Evolutionary conservation across 2,113 vertebrate species (phyloP).

Genomic region (Sphyrna mokarran): DNA sequence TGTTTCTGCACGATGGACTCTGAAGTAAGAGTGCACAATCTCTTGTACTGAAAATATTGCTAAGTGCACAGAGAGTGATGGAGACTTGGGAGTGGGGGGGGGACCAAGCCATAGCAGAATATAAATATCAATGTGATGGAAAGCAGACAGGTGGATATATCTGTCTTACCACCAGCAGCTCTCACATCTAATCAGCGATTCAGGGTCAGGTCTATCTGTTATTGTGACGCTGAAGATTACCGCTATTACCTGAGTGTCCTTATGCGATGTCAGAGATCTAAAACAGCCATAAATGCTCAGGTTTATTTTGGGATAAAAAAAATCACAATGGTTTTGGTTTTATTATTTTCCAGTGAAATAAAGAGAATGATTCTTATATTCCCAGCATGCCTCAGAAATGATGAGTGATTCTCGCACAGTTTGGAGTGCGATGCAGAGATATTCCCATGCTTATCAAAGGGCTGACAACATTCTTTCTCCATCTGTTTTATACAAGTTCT

Average conservation of each 20-base stretch:
- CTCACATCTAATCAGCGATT: not conserved
- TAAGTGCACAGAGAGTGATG: not conserved
- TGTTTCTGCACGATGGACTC: not conserved
- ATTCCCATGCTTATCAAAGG: too few species aligned
- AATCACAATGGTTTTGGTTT: too few species aligned
- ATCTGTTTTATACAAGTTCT: too few species aligned
- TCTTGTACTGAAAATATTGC: not conserved
- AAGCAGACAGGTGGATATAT: not conserved
- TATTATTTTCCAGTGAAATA: too few species aligned
- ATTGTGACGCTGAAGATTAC: not conserved
- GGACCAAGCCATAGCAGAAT: not conserved
- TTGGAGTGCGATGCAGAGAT: too few species aligned
- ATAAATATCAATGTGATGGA: not conserved
- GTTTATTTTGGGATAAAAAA: too few species aligned
- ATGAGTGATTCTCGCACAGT: too few species aligned
- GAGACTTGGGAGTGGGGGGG: not conserved
- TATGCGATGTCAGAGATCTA: too few species aligned
- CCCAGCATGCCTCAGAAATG: too few species aligned
- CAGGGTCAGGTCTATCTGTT: not conserved
- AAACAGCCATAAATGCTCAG: too few species aligned
- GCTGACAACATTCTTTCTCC: too few species aligned
- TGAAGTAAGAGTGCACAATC: not conserved
- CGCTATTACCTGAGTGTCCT: not conserved
- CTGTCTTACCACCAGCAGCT: not conserved
- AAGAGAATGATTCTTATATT: too few species aligned